Evolutionary conservation across 1,140 invertebrate species (phyloP).

Genomic region (Drosophila setifemur): DNA sequence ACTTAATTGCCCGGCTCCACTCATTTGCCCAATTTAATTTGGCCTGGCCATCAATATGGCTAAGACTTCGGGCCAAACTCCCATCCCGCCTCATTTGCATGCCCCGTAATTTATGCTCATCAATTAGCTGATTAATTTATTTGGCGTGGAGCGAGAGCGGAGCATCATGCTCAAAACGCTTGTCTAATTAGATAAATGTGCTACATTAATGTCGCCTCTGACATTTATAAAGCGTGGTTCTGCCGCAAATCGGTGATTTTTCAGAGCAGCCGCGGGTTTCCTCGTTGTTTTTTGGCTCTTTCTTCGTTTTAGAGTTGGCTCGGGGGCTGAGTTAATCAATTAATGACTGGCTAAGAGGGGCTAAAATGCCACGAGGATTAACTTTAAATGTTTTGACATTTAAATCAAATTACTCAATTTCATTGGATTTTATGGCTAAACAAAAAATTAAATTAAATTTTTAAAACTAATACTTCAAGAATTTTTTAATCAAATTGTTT

Average conservation of each 20-base stretch:
- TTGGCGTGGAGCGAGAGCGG: constrained; percentile 54
- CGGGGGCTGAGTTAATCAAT: constrained; percentile 7
- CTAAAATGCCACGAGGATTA: constrained; percentile 28
- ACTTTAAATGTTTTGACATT: constrained; percentile 22
- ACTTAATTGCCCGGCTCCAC: constrained; percentile 2
- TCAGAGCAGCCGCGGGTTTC: not conserved
- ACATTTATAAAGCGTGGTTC: constrained; percentile 70
- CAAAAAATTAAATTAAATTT: not conserved
- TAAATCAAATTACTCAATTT: constrained; percentile 10
- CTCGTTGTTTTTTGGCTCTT: constrained; percentile 9
- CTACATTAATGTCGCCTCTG: constrained; percentile 73
- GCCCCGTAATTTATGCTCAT: constrained; percentile 71
- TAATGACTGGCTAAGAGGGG: constrained; percentile 23
- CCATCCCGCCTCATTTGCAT: constrained; percentile 57
- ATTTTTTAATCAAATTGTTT: not conserved
- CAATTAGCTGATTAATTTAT: constrained; percentile 81
- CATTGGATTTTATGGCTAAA: not conserved
- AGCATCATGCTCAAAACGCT: constrained; percentile 55
- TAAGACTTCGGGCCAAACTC: not conserved
- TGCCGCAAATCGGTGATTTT: constrained; percentile 21
- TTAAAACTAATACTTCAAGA: no score
- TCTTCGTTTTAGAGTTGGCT: constrained; percentile 3
- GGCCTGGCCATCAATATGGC: constrained; percentile 60
- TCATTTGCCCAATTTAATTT: constrained; percentile 70
- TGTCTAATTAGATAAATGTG: constrained; percentile 80